Base-by-base conservation (phyloP, 2,113 vertebrate species). In the Nibea albiflora region DNA sequence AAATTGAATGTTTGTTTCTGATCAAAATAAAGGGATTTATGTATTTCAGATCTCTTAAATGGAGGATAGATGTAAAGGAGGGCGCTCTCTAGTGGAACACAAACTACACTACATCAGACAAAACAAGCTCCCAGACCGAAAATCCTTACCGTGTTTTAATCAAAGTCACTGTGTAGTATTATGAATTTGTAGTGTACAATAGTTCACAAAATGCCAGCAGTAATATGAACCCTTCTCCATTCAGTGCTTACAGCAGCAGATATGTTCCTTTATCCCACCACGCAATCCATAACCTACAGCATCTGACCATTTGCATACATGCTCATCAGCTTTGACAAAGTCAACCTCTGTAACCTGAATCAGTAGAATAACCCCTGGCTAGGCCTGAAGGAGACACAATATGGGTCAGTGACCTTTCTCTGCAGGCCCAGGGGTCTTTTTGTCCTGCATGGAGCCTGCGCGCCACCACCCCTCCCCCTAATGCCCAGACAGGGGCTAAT, bases 391-490 rank as follows among this genome's bases (percentile, higher is more conserved):
- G 83, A 71, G 64, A 81, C 83, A 92, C 87, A 86, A 91, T 93
- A 85, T 80, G 79, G 92, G 93, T 94, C 91, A 92, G 35, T 91
- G 88, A 91, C 91, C 90, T 93, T 92, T 87, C 83, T 77, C 74
- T 74, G 56, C 26, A 69, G 73, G 82, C 87, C 88, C 85, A 72
- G 67, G 90, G 88, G 86, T 87, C 75, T 88, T 79, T 89, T 89
- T 88, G 86, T 90, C 81, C 83, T 73, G 69, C 62, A 28, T 73
- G 49, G 82, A 85, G 83, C 83, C 58, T 1, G 35, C 73, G 74
- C 24, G 1, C 54, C 50, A 2, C 50, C 50, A 11, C 77, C 77
- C 85, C 46, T 69, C 78, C 81, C 85, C 82, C 86, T 66, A 58
- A 76, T 88, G 81, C 88, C 82, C 69, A 76, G 73, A 83, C 73